These are phyloP conservation scores for Cheilosia vernalis DNA, from an alignment of 2,888 invertebrate genomes.

Conservation along the genomic window DNA sequence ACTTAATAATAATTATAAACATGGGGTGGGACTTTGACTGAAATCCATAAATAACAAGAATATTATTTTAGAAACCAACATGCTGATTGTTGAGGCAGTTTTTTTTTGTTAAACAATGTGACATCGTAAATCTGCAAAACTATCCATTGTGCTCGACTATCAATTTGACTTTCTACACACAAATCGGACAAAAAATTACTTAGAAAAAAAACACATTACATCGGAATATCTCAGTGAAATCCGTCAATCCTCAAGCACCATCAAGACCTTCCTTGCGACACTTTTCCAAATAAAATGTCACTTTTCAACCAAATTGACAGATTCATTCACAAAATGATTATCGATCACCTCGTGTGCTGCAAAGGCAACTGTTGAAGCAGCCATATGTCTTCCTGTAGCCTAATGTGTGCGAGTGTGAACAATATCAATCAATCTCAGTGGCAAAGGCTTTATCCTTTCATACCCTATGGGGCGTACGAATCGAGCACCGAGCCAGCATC, in stretches of 20 bases:
- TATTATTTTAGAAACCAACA: too few species aligned
- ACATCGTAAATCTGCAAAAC: too few species aligned
- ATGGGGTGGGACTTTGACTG: too few species aligned
- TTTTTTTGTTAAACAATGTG: too few species aligned
- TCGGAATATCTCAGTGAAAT: neutral
- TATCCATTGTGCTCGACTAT: too few species aligned
- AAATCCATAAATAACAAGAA: too few species aligned
- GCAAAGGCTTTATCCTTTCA: slow-evolving; percentile 57
- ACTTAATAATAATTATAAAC: too few species aligned
- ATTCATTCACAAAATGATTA: slow-evolving; percentile 71
- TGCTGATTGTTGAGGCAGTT: too few species aligned
- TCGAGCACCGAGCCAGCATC: slow-evolving; percentile 10
- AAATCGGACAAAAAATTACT: neutral
- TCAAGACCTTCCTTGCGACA: neutral
- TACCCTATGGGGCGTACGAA: slow-evolving; percentile 23
- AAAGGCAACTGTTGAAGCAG: slow-evolving; percentile 62
- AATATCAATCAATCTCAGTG: slow-evolving; percentile 71
- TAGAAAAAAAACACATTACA: slow-evolving; percentile 5
- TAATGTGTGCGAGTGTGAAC: slow-evolving; percentile 61
- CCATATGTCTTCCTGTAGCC: slow-evolving; percentile 45
- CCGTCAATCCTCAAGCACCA: slow-evolving; percentile 1
- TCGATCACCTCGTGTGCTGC: slow-evolving; percentile 46
- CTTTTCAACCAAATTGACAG: slow-evolving; percentile 67
- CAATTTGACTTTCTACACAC: too few species aligned
- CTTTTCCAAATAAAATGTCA: slow-evolving; percentile 39